Evolutionary conservation across 2,888 invertebrate genomes (phyloP), one percentile per base, ranked within the genome.

Genomic region (Microplitis deprimator): DNA sequence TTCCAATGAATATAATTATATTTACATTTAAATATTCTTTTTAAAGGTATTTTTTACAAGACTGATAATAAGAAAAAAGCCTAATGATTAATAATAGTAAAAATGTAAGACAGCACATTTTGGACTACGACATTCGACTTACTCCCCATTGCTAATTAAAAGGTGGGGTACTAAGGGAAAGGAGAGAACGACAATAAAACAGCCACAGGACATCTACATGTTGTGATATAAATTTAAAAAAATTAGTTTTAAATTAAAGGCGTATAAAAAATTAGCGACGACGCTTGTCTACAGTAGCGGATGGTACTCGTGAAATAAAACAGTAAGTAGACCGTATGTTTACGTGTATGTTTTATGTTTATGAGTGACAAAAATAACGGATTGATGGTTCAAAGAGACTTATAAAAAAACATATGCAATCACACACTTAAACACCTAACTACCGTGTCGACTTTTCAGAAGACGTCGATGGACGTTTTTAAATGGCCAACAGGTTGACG

Each of bases 201-300:
- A 73, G 59, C 59, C 50, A 64, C 7, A 73, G 50, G 65, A 65
- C 20, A 72, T 65, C 73, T 73, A 73, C 73, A 60, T 13, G 60
- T 71, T 40, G 5, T 20, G 50, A 59, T 73, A 73, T 38, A 38
- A 59, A 29, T 67, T 65, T 50, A 13, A 69, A 69, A 69, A 20
- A 41, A 20, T n/a, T 13, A 69, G 7, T 29, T 29, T 29, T 8
- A 13, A 70, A 29, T 60, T 61, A 29, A 70, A 70, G n/a, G 59
- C 60, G 20, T 38, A 41, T 39, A 40, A 68, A 10, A 68, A 16
- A 68, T 62, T 38, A 67, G 67, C 67, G 67, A 59, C 73, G 38
- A 41, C 38, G 29, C 16, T 65, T 17, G 59, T 73, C 39, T 73
- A 39, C 17, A 65, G 40, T 38, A 60, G 50, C 40, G 59, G 41